phyloP scores from a whole-genome alignment of 2,797 vertebrate genomes.

The Paratrypauchen microcephalus region DNA sequence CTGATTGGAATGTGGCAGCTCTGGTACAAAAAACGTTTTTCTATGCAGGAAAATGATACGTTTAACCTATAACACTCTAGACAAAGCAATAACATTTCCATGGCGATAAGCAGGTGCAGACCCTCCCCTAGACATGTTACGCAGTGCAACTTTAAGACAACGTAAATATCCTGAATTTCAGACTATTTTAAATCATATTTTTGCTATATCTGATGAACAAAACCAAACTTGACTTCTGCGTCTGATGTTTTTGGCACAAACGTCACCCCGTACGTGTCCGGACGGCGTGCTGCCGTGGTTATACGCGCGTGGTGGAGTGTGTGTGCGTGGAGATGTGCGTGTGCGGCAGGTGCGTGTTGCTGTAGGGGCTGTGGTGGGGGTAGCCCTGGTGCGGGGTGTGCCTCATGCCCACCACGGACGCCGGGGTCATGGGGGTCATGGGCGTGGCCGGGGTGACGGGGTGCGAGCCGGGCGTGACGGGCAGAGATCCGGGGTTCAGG shows the following conservation, averaged over 20 bases:
- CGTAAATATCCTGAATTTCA: neutral
- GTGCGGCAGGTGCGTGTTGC: slow-evolving; percentile 92
- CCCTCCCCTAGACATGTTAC: neutral
- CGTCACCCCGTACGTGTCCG: slow-evolving; percentile 1
- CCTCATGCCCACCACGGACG: slow-evolving; percentile 86
- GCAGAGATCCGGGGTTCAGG: slow-evolving; percentile 80
- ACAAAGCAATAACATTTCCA: no score
- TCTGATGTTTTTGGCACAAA: neutral
- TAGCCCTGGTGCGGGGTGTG: slow-evolving; percentile 89
- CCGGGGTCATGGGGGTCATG: slow-evolving; percentile 95
- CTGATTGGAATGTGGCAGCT: no score
- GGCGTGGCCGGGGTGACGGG: slow-evolving; percentile 72
- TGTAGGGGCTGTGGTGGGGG: slow-evolving; percentile 90
- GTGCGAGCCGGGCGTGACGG: slow-evolving; percentile 73
- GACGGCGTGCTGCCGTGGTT: slow-evolving; percentile 69
- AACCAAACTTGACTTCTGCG: neutral
- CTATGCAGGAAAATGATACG: no score
- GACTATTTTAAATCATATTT: neutral
- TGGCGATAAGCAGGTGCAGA: no score
- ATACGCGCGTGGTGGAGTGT: slow-evolving; percentile 97
- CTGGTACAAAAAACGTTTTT: no score
- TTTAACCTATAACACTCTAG: no score
- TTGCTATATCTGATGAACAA: neutral
- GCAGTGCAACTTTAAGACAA: neutral
- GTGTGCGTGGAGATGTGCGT: slow-evolving; percentile 88